Percentiles rank a stretch among this genome's conserved stretches.
Conservation (phyloP, 2,888 invertebrate genomes). For the Archaeoteleia sp. region DNA sequence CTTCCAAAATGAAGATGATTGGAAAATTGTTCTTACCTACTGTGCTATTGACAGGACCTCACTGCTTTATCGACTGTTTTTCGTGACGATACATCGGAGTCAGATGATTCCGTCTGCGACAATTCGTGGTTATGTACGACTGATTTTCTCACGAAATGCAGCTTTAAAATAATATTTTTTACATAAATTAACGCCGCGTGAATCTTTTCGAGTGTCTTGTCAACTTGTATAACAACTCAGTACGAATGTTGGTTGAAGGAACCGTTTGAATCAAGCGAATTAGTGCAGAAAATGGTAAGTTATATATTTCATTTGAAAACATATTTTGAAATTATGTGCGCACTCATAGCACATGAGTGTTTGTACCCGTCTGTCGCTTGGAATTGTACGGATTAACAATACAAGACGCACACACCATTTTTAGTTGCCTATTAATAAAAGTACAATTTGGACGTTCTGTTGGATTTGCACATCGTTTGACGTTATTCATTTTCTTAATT, state of each 20-base stretch:
- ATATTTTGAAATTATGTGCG: slow-evolving; percentile 30
- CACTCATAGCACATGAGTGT: slow-evolving; percentile 2
- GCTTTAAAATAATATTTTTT: slow-evolving; percentile 8
- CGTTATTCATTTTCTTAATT: no score
- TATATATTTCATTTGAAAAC: slow-evolving; percentile 29
- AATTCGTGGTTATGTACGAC: no score
- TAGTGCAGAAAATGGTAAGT: slow-evolving; percentile 49
- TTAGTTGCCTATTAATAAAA: slow-evolving; percentile 22
- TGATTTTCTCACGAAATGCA: slow-evolving; percentile 13
- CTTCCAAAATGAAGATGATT: no score
- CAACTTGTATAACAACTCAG: background rate
- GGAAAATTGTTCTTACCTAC: no score
- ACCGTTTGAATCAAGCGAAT: slow-evolving; percentile 24
- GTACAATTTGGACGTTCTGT: slow-evolving; percentile 39
- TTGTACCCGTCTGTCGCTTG: slow-evolving; percentile 19
- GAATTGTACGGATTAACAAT: slow-evolving; percentile 39
- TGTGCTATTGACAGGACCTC: no score
- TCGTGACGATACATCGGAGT: no score
- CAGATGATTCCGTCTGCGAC: no score
- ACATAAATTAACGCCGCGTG: background rate
- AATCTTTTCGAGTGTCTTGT: slow-evolving; percentile 6
- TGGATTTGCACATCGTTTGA: no score
- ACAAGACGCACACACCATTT: slow-evolving; percentile 12
- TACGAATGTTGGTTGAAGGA: slow-evolving; percentile 33
- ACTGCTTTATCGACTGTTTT: no score